Evolutionary conservation across 2,888 invertebrate genomes (phyloP).

Genomic region (Apantesis nais): DNA sequence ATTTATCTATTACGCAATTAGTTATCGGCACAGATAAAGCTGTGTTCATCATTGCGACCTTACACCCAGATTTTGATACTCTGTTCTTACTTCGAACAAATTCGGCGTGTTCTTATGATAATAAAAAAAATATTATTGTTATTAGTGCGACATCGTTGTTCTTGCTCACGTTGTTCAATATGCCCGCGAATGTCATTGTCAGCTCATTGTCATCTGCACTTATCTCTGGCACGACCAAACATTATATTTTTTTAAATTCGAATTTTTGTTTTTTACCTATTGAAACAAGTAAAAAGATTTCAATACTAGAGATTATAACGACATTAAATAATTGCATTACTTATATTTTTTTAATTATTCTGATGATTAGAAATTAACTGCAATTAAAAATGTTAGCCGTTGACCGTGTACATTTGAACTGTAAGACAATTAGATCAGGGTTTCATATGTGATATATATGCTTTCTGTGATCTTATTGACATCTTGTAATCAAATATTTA

Average conservation of each 20-base stretch:
- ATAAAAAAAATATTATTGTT: conserved; percentile 14
- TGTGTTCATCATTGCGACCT: not conserved
- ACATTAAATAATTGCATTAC: no score
- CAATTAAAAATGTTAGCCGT: no score
- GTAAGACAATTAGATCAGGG: no score
- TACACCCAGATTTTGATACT: not conserved
- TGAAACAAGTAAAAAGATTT: no score
- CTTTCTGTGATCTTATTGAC: no score
- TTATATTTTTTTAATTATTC: no score
- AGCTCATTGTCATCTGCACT: not conserved
- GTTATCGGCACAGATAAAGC: conserved; percentile 4
- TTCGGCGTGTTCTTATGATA: not conserved
- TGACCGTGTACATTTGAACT: no score
- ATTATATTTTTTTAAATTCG: not conserved
- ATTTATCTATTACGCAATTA: conserved; percentile 7
- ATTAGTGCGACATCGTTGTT: conserved; percentile 1
- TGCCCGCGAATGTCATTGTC: not conserved
- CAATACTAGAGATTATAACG: no score
- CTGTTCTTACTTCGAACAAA: not conserved
- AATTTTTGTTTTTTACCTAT: not conserved
- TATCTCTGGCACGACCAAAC: not conserved
- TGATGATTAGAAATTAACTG: no score
- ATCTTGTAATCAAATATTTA: no score
- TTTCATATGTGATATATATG: no score
- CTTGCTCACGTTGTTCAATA: not conserved